Conservation (phyloP, 1,140 invertebrate species). For the Lamellibrachia luymesi region DNA sequence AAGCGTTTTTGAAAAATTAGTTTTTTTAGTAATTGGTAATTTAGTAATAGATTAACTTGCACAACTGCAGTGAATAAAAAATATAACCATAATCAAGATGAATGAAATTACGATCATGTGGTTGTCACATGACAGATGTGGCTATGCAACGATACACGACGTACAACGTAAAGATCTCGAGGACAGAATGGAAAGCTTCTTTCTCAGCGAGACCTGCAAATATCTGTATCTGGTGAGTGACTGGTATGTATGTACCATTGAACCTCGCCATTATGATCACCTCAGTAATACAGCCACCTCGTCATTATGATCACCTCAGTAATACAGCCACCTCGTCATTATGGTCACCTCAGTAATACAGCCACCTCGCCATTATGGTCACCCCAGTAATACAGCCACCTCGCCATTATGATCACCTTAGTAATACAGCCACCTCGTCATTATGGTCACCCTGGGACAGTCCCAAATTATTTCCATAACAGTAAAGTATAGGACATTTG, state of each 20-base stretch:
- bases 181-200: slow-evolving; percentile 99
- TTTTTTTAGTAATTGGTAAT: no score
- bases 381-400: neutral
- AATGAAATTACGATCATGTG: slow-evolving; percentile 9
- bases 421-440: no score
- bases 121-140: slow-evolving; percentile 59
- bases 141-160: slow-evolving; percentile 72
- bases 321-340: no score
- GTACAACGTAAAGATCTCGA: slow-evolving; percentile 91
- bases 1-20: no score
- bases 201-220: slow-evolving; percentile 96
- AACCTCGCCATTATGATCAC: neutral
- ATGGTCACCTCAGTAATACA: neutral
- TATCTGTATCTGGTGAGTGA: slow-evolving; percentile 80
- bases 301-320: no score
- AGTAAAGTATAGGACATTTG: slow-evolving; percentile 12
- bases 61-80: no score
- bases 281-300: neutral
- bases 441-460: no score
- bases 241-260: no score
- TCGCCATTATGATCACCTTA: slow-evolving; percentile 1
- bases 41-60: no score
- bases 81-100: no score
- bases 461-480: neutral
- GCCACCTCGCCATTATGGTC: neutral